These are phyloP conservation scores for Anodontia alba DNA, from an alignment of 2,888 invertebrate genomes.

Conservation along the genomic window DNA sequence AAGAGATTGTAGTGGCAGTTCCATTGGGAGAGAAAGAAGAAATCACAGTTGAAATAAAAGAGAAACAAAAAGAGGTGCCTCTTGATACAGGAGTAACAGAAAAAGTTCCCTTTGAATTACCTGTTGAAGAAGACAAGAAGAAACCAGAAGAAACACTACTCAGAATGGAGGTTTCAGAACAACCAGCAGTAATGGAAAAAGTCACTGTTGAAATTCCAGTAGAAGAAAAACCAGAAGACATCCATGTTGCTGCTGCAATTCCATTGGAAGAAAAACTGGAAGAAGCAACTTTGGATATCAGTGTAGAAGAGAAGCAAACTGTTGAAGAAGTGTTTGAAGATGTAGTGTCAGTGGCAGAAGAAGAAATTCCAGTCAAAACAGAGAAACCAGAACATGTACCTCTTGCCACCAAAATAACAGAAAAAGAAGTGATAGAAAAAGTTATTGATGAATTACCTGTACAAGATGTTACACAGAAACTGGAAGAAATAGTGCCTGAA, in stretches of 20 bases:
- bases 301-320: constrained; percentile 30
- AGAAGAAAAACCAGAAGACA: constrained; percentile 19
- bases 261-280: constrained; percentile 33
- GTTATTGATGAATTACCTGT: background rate
- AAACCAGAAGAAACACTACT: constrained; percentile 4
- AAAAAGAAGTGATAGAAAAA: constrained; percentile 34
- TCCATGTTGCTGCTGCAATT: constrained; percentile 27
- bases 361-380: constrained; percentile 19
- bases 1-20: constrained; percentile 8
- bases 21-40: constrained; percentile 20
- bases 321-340: constrained; percentile 26
- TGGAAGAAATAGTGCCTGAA: constrained; percentile 5
- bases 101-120: constrained; percentile 29
- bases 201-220: constrained; percentile 33
- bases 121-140: background rate
- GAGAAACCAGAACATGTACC: background rate
- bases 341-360: constrained; percentile 8
- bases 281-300: constrained; percentile 45
- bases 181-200: constrained; percentile 24
- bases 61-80: background rate
- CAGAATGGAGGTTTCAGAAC: constrained; percentile 11
- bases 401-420: constrained; percentile 19
- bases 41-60: constrained; percentile 25
- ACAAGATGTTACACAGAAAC: background rate
- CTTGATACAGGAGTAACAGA: constrained; percentile 23